Conservation (phyloP, 1,140 invertebrate species). For the Drosophila parabipectinata region DNA sequence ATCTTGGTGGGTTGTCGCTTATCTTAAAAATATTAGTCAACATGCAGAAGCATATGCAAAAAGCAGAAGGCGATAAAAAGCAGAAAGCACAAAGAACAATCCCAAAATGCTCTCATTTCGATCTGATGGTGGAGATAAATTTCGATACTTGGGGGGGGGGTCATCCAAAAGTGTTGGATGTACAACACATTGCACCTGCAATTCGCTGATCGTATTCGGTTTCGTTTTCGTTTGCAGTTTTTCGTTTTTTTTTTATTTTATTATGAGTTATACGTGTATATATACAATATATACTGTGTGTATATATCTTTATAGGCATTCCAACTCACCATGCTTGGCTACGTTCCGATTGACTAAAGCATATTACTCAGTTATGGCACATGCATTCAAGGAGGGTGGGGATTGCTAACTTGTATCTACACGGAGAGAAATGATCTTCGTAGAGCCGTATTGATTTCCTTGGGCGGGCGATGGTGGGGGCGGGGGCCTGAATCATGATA, state of each 20-base stretch:
- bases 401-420: not conserved
- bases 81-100: not conserved
- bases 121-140: not conserved
- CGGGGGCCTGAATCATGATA: not conserved
- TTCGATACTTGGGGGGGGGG: not conserved
- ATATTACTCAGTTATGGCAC: slow-evolving; percentile 6
- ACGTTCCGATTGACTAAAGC: slow-evolving; percentile 30
- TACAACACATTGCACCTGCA: not conserved
- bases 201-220: slow-evolving; percentile 5
- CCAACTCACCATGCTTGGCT: slow-evolving; percentile 22
- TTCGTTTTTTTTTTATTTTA: slow-evolving; percentile 12
- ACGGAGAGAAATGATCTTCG: slow-evolving; percentile 1
- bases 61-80: not conserved
- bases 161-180: not conserved
- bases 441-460: slow-evolving; percentile 15
- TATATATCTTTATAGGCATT: not conserved
- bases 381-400: not conserved
- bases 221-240: slow-evolving; percentile 41
- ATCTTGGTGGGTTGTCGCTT: slow-evolving; percentile 5
- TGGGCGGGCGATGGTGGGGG: not conserved
- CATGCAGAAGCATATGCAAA: slow-evolving; percentile 7
- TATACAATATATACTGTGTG: not conserved
- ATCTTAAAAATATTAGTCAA: slow-evolving; percentile 57
- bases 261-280: not conserved
- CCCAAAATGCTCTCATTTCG: no score